Evolutionary conservation across 2,797 vertebrate genomes (phyloP).

Genomic region (Syndactyla subalaris): DNA sequence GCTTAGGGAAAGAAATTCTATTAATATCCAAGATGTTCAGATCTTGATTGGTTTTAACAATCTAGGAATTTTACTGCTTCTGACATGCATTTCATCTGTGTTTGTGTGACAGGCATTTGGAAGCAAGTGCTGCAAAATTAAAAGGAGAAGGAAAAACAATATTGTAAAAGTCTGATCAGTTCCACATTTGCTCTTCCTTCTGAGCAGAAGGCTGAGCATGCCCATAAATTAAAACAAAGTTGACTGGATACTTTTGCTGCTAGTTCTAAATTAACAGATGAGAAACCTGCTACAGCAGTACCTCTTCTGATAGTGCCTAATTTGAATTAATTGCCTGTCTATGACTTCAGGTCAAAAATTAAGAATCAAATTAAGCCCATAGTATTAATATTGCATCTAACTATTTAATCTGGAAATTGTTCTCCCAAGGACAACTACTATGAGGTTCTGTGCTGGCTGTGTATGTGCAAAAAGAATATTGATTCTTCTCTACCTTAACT

Average conservation of each 20-base stretch:
- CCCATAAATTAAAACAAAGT: conserved; percentile 47
- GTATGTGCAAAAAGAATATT: not conserved
- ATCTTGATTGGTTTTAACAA: not conserved
- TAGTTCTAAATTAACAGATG: conserved; percentile 51
- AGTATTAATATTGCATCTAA: conserved; percentile 2
- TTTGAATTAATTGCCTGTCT: conserved; percentile 69
- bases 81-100: not conserved
- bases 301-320: conserved; percentile 28
- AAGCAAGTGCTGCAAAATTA: not conserved
- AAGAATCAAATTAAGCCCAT: not conserved
- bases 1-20: not conserved
- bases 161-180: not conserved
- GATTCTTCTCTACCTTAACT: not conserved
- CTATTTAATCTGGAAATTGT: conserved; percentile 20
- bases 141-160: not conserved
- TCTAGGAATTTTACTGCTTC: not conserved
- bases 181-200: not conserved
- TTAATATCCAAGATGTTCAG: not conserved
- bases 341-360: conserved; percentile 41
- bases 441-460: not conserved
- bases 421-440: not conserved
- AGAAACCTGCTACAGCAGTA: conserved; percentile 31
- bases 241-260: not conserved
- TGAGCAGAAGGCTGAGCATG: not conserved
- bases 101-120: not conserved